phyloP scores from a whole-genome alignment of 1,140 invertebrate genomes.

The Cepaea nemoralis region DNA sequence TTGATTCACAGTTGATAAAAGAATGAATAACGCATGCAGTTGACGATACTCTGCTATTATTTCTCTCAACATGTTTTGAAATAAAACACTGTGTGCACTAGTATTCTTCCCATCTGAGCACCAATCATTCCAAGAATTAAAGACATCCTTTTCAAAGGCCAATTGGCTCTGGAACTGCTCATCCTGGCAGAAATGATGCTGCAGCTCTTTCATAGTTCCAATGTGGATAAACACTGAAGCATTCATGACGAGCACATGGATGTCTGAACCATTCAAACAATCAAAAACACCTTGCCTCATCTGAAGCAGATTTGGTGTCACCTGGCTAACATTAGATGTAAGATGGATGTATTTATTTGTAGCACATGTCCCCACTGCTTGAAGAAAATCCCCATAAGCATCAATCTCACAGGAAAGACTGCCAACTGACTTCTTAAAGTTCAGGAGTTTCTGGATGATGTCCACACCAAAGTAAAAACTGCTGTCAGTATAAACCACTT shows the following conservation, averaged over 20 bases:
- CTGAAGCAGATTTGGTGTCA: slow-evolving; percentile 50
- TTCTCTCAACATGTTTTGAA: slow-evolving; percentile 37
- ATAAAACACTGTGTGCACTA: background rate
- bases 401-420: slow-evolving; percentile 72
- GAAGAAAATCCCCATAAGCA: slow-evolving; percentile 74
- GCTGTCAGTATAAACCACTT: slow-evolving; percentile 73
- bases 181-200: slow-evolving; percentile 68
- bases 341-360: slow-evolving; percentile 63
- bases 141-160: slow-evolving; percentile 58
- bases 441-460: slow-evolving; percentile 68
- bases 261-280: slow-evolving; percentile 58
- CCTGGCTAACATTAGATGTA: slow-evolving; percentile 60
- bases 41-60: background rate
- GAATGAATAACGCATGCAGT: slow-evolving; percentile 67
- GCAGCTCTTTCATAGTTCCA: slow-evolving; percentile 73
- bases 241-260: slow-evolving; percentile 70
- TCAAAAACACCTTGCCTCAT: slow-evolving; percentile 65
- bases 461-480: slow-evolving; percentile 72
- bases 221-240: slow-evolving; percentile 73
- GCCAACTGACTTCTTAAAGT: slow-evolving; percentile 62
- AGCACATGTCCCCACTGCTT: slow-evolving; percentile 69
- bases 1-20: slow-evolving; percentile 47
- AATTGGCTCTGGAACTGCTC: slow-evolving; percentile 62
- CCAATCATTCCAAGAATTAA: slow-evolving; percentile 54
- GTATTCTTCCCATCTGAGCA: background rate